Percentiles rank a stretch among this genome's conserved stretches.
These are phyloP conservation scores for Stegodyphus mimosarum DNA, from an alignment of 1,140 invertebrate species.

Conservation along the genomic window DNA sequence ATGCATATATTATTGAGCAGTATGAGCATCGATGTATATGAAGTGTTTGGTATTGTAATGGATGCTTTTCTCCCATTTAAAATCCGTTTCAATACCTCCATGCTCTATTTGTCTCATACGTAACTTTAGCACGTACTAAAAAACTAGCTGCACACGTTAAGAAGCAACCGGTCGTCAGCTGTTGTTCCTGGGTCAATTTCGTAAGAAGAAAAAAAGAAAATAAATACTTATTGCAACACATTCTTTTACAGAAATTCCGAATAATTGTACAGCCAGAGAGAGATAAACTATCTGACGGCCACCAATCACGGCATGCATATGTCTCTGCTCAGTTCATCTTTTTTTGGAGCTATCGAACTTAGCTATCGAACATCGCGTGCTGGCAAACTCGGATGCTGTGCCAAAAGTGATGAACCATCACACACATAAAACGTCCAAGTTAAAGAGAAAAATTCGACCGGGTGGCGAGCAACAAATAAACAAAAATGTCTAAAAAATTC, in stretches of 20 bases:
- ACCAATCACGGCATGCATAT: conserved; percentile 27
- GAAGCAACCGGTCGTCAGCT: too few species aligned
- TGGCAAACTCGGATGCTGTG: background rate
- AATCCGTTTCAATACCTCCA: too few species aligned
- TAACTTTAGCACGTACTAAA: too few species aligned
- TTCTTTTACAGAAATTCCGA: background rate
- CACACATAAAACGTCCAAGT: conserved; percentile 34
- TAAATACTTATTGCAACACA: background rate
- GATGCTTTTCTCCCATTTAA: too few species aligned
- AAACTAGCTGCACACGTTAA: too few species aligned
- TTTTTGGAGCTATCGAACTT: conserved; percentile 31
- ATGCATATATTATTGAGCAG: too few species aligned
- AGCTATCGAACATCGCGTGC: conserved; percentile 34
- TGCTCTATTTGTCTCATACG: too few species aligned
- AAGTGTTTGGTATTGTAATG: too few species aligned
- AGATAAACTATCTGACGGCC: too few species aligned
- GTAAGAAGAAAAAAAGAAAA: background rate
- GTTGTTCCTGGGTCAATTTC: too few species aligned
- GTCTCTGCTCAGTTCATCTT: conserved; percentile 10
- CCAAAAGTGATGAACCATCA: conserved; percentile 33
- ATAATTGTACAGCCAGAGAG: background rate
- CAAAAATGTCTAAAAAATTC: conserved; percentile 19
- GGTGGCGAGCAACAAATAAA: conserved; percentile 14
- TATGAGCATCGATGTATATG: too few species aligned
- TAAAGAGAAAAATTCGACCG: background rate